Percentiles rank a stretch among this genome's conserved stretches.
These are phyloP conservation scores for Chanos chanos DNA, from an alignment of 2,797 vertebrate species.

Conservation along the genomic window DNA sequence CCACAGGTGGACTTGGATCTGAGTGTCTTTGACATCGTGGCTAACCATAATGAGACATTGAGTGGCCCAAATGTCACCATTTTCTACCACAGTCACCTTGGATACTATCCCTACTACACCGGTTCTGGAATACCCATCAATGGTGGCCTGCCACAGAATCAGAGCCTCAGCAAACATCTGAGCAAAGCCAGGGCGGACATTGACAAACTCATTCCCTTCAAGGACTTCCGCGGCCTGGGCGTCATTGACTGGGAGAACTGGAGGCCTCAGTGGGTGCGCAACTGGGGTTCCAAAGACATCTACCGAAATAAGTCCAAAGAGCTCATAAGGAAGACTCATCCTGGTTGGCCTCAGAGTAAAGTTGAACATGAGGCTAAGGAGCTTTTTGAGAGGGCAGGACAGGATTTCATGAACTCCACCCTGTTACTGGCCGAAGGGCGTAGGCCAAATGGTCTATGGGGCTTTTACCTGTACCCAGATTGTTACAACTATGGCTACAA, in stretches of 20 bases:
- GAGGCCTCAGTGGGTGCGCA: constrained; percentile 88
- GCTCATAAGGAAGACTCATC: constrained; percentile 74
- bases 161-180: constrained; percentile 81
- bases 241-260: constrained; percentile 92
- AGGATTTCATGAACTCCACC: constrained; percentile 81
- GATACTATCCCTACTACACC: constrained; percentile 84
- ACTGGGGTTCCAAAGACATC: constrained; percentile 83
- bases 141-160: constrained; percentile 85
- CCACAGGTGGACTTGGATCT: constrained; percentile 80
- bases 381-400: constrained; percentile 81
- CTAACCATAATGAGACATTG: constrained; percentile 82
- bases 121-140: constrained; percentile 71
- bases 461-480: constrained; percentile 90
- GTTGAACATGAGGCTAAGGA: constrained; percentile 79
- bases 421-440: constrained; percentile 75
- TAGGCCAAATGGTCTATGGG: constrained; percentile 80
- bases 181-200: constrained; percentile 80
- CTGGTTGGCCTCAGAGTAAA: constrained; percentile 78
- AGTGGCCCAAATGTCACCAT: constrained; percentile 84
- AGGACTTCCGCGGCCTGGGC: constrained; percentile 81
- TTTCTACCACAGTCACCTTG: constrained; percentile 86
- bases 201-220: constrained; percentile 73
- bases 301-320: constrained; percentile 83
- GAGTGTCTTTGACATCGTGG: constrained; percentile 79
- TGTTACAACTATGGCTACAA: constrained; percentile 93